These are phyloP conservation scores for Melanotaenia maccullochi DNA, from an alignment of 2,797 vertebrate species.

Conservation along the genomic window DNA sequence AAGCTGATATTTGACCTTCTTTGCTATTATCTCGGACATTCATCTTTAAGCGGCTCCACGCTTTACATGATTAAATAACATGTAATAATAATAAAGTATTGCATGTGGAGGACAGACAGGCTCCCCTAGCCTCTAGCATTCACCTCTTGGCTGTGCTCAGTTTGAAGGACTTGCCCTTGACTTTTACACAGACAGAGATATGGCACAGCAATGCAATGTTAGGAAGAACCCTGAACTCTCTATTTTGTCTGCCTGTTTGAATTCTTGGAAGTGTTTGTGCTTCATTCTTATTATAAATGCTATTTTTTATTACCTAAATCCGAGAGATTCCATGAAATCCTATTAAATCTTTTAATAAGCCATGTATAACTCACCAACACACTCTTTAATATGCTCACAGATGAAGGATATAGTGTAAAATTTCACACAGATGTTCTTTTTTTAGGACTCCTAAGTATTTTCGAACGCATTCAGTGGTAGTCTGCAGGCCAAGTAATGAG, in stretches of 20 bases:
- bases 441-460: too few species aligned
- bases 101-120: background rate
- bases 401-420: background rate
- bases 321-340: constrained; percentile 10
- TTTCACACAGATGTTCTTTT: background rate
- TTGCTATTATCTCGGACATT: background rate
- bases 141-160: constrained; percentile 3
- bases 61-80: too few species aligned
- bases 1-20: background rate
- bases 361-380: constrained; percentile 1
- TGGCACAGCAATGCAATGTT: constrained; percentile 2
- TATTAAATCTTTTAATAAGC: constrained; percentile 14
- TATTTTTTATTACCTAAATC: constrained; percentile 14
- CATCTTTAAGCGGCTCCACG: background rate
- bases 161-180: constrained; percentile 22
- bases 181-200: constrained; percentile 7
- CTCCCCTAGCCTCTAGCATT: background rate
- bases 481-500: background rate
- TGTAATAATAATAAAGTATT: too few species aligned
- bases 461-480: background rate
- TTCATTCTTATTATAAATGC: background rate
- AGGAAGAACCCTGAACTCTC: constrained; percentile 8
- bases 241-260: constrained; percentile 16
- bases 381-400: background rate
- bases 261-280: constrained; percentile 14